A percentile compares a stretch with the other conserved stretches of the same genome.
Conservation (phyloP, 2,113 vertebrate genomes). For the Ammospiza nelsoni region DNA sequence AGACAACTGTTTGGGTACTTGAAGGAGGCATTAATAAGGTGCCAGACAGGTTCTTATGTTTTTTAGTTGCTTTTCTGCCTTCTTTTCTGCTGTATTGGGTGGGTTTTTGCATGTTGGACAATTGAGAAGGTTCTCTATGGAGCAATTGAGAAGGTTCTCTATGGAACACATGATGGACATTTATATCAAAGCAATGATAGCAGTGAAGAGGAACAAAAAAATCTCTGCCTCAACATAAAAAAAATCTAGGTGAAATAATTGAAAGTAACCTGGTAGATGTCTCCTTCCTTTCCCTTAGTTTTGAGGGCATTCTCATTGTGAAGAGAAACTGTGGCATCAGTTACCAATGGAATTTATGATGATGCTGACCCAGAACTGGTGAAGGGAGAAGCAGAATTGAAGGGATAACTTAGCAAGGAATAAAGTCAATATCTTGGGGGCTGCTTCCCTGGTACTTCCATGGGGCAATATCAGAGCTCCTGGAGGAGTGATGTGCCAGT, state of each 20-base stretch:
- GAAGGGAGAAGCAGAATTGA: neutral
- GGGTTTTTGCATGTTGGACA: neutral
- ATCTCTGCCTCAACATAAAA: neutral
- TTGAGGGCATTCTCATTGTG: neutral
- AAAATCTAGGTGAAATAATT: neutral
- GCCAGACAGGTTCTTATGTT: neutral
- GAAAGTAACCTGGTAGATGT: neutral
- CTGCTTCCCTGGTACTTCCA: neutral
- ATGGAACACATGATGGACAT: neutral
- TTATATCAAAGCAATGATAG: neutral
- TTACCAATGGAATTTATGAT: neutral
- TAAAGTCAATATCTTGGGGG: neutral
- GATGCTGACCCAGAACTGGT: neutral
- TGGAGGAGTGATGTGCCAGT: neutral
- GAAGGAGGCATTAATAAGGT: slow-evolving; percentile 20
- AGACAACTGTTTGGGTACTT: neutral
- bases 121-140: neutral
- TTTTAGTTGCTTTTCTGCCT: neutral
- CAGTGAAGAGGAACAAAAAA: neutral
- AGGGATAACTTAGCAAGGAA: neutral
- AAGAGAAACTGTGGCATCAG: neutral
- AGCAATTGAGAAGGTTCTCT: neutral
- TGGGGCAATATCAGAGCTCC: neutral
- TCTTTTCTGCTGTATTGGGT: neutral
- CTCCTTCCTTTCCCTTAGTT: neutral